Conservation (phyloP, 2,797 vertebrate species). For the Chelidonichthys spinosus region DNA sequence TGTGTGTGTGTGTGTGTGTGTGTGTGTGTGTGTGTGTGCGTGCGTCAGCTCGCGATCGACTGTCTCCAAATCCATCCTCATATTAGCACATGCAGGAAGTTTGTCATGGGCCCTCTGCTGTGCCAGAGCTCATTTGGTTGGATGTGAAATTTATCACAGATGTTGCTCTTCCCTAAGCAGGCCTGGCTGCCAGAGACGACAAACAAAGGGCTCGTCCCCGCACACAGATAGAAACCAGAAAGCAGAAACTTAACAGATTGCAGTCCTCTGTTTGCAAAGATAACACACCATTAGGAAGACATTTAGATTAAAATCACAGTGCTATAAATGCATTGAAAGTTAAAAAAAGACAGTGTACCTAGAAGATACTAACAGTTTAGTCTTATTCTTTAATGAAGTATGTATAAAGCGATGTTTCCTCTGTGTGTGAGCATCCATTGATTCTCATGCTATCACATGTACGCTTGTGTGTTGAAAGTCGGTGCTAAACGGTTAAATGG, state of each 20-base stretch:
- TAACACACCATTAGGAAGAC: slow-evolving; percentile 41
- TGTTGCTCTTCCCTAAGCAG: slow-evolving; percentile 76
- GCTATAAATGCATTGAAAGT: slow-evolving; percentile 14
- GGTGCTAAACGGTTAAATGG: slow-evolving; percentile 75
- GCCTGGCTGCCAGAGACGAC: slow-evolving; percentile 73
- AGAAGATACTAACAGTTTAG: background rate
- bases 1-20: background rate
- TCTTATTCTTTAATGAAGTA: background rate
- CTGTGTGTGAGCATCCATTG: slow-evolving; percentile 2
- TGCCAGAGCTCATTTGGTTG: slow-evolving; percentile 83
- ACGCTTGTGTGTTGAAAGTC: slow-evolving; percentile 44
- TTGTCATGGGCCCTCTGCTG: slow-evolving; percentile 78
- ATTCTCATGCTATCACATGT: slow-evolving; percentile 20
- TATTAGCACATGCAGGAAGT: slow-evolving; percentile 79
- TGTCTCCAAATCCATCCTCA: slow-evolving; percentile 72
- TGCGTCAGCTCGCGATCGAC: slow-evolving; percentile 62
- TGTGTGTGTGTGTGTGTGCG: slow-evolving; percentile 10
- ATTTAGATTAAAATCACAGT: slow-evolving; percentile 45
- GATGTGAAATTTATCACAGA: slow-evolving; percentile 84
- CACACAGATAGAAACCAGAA: slow-evolving; percentile 63
- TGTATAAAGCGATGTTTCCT: background rate
- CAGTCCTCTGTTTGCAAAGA: slow-evolving; percentile 49
- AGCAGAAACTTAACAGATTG: slow-evolving; percentile 55
- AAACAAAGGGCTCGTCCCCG: slow-evolving; percentile 72
- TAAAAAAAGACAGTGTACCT: background rate